Percentiles rank a stretch among this genome's conserved stretches.
phyloP scores from a whole-genome alignment of 2,113 vertebrate genomes.

The Eulemur rufifrons region DNA sequence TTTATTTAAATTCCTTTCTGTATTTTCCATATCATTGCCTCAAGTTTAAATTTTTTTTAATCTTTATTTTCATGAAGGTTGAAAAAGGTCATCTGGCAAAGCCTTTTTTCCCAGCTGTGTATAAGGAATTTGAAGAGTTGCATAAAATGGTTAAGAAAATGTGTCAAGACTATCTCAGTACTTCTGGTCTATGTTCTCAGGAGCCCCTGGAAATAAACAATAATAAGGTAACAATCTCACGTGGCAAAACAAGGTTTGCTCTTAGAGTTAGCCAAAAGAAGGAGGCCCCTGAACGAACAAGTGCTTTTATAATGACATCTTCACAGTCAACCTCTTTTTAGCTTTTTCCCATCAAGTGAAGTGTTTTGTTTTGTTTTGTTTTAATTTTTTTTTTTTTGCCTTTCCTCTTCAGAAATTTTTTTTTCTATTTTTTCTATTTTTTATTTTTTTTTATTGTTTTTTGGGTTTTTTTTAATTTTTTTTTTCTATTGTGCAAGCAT shows the following conservation, averaged over 20 bases:
- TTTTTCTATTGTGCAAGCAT: too few species aligned
- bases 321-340: background rate
- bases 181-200: slow-evolving; percentile 75
- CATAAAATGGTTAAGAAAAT: slow-evolving; percentile 91
- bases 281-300: rapidly evolving
- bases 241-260: background rate
- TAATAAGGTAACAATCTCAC: slow-evolving; percentile 85
- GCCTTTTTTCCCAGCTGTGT: slow-evolving; percentile 92
- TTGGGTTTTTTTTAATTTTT: too few species aligned
- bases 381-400: too few species aligned
- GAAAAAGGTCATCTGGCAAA: slow-evolving; percentile 84
- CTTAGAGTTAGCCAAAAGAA: background rate
- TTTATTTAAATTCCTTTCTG: background rate
- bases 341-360: background rate
- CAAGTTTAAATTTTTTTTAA: background rate
- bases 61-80: slow-evolving; percentile 84
- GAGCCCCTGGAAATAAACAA: slow-evolving; percentile 90
- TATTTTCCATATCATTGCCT: background rate
- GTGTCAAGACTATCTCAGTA: slow-evolving; percentile 90
- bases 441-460: too few species aligned
- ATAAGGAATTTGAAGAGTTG: slow-evolving; percentile 94
- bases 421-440: background rate
- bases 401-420: background rate
- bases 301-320: background rate
- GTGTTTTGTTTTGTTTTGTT: background rate